Percentiles rank a stretch among this genome's conserved stretches.
These are phyloP conservation scores for Campoplex capitator DNA, from an alignment of 2,888 invertebrate species.

Conservation along the genomic window DNA sequence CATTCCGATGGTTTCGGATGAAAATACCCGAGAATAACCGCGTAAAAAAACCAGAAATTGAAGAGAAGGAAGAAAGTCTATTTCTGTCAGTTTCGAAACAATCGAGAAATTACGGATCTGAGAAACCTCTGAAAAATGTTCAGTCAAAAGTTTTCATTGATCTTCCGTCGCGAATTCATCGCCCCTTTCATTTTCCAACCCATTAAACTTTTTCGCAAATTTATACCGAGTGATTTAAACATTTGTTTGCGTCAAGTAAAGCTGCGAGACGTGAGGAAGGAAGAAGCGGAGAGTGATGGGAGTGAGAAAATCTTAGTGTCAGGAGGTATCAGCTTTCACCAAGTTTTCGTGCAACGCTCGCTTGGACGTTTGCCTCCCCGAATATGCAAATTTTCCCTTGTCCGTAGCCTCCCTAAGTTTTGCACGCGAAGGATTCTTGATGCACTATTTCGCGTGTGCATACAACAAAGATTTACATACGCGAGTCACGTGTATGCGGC, in stretches of 20 bases:
- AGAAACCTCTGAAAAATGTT: too few relatives aligned
- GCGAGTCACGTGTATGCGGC: constrained; percentile 46
- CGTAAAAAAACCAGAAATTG: too few relatives aligned
- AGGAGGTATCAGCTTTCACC: constrained; percentile 64
- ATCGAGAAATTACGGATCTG: too few relatives aligned
- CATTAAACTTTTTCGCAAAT: neutral
- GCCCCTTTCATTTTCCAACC: neutral
- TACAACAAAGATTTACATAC: constrained; percentile 34
- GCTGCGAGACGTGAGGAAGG: neutral
- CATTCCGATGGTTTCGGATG: too few relatives aligned
- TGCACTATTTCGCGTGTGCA: constrained; percentile 48
- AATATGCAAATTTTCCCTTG: constrained; percentile 72
- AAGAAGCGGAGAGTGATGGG: neutral
- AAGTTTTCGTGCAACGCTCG: constrained; percentile 61
- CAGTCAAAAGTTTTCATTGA: neutral
- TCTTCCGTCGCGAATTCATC: too few relatives aligned
- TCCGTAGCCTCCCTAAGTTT: constrained; percentile 9
- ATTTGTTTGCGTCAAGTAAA: constrained; percentile 1
- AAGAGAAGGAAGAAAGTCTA: too few relatives aligned
- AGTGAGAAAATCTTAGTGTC: constrained; percentile 39
- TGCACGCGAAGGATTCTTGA: constrained; percentile 73
- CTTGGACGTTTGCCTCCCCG: constrained; percentile 27
- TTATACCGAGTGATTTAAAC: neutral
- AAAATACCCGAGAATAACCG: too few relatives aligned
- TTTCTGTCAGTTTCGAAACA: too few relatives aligned